Percentiles rank a stretch among this genome's conserved stretches.
Conservation (phyloP, 2,797 vertebrate species). For the Parambassis ranga region DNA sequence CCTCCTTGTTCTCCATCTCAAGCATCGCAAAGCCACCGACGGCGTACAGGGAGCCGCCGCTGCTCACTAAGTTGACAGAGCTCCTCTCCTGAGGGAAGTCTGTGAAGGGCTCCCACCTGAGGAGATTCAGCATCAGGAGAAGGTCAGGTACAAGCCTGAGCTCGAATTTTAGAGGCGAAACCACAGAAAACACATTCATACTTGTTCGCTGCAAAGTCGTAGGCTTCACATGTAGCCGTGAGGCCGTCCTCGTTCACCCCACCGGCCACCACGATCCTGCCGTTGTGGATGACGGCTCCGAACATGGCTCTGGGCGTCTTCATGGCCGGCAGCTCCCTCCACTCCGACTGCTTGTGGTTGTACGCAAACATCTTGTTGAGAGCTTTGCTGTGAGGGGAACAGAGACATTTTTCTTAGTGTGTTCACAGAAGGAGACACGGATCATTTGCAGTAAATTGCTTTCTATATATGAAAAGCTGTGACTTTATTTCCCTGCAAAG, state of each 20-base stretch:
- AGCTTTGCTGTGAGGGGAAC: conserved; percentile 86
- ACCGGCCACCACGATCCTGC: conserved; percentile 88
- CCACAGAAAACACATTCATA: conserved; percentile 74
- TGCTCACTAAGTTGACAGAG: conserved; percentile 91
- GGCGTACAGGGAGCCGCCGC: conserved; percentile 85
- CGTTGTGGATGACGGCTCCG: conserved; percentile 87
- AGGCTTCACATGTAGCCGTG: conserved; percentile 86
- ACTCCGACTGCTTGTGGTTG: conserved; percentile 97
- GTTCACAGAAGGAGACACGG: too few species aligned
- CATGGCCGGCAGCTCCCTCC: conserved; percentile 95
- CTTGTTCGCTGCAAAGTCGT: conserved; percentile 92
- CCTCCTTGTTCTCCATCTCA: conserved; percentile 90
- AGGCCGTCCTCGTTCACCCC: conserved; percentile 97
- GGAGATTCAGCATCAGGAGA: conserved; percentile 1
- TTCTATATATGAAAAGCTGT: neutral
- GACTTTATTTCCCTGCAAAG: neutral
- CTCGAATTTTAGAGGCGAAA: neutral
- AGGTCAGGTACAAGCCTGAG: conserved; percentile 21
- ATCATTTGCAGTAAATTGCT: neutral
- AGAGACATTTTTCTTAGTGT: too few species aligned
- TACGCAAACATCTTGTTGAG: conserved; percentile 92
- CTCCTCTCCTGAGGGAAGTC: conserved; percentile 98
- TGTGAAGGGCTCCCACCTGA: conserved; percentile 91
- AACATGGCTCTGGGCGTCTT: conserved; percentile 95
- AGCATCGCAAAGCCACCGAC: conserved; percentile 96